Conservation (phyloP, 2,113 vertebrate species). For the Atrichornis clamosus region DNA sequence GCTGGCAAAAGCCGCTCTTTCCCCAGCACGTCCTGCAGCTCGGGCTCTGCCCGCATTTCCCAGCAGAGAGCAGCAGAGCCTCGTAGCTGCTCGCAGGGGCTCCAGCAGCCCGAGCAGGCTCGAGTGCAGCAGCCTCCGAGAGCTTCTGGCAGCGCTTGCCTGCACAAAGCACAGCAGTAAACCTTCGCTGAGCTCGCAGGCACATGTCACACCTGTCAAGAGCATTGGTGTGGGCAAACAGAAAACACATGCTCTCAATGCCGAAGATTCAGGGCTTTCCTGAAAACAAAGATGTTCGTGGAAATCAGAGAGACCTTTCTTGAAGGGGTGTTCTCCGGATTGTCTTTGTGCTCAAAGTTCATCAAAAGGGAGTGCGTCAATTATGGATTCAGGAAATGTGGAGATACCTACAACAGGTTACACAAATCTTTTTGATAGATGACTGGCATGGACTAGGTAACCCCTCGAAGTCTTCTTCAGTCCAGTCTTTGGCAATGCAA, state of each 20-base stretch:
- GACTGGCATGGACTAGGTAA: neutral
- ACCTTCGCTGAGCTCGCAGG: neutral
- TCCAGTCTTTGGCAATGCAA: neutral
- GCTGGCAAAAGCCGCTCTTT: neutral
- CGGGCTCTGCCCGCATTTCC: neutral
- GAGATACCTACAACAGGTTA: neutral
- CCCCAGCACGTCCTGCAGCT: rapidly evolving
- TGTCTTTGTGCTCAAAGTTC: neutral
- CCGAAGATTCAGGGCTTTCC: neutral
- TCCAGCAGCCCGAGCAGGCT: too few species aligned
- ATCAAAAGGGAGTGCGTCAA: neutral
- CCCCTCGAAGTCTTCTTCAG: neutral
- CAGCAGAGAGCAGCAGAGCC: constrained; percentile 64
- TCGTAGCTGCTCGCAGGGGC: neutral
- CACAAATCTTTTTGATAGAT: neutral
- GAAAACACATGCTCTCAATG: neutral
- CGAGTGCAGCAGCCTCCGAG: neutral
- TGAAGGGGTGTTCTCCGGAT: neutral
- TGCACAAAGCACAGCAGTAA: neutral
- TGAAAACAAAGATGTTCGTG: neutral
- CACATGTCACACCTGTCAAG: neutral
- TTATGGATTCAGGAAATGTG: neutral
- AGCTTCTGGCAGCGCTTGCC: neutral
- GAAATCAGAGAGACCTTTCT: neutral
- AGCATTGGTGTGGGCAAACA: neutral